These are phyloP conservation scores for Eilema sororculum DNA, from an alignment of 2,888 invertebrate species.

Conservation along the genomic window DNA sequence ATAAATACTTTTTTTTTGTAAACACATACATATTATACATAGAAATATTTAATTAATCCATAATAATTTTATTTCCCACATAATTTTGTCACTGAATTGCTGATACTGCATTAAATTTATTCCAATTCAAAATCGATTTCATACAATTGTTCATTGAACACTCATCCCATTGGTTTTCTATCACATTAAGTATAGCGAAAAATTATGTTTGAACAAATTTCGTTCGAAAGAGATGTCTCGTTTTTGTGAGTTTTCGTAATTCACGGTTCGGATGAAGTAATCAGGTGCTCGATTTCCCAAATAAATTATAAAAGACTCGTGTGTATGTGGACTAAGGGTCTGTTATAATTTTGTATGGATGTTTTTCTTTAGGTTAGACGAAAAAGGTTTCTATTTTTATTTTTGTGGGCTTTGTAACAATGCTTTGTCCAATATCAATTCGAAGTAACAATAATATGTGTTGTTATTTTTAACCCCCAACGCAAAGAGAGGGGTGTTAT, in stretches of 20 bases:
- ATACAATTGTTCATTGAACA: neutral
- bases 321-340: neutral
- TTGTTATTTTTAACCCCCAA: neutral
- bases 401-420: neutral
- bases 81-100: neutral
- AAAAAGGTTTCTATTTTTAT: neutral
- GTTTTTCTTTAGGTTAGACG: neutral
- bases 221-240: neutral
- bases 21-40: no score
- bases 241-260: neutral
- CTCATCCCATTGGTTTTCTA: neutral
- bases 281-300: slow-evolving; percentile 4
- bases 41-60: no score
- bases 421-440: neutral
- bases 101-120: neutral
- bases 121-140: neutral
- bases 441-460: neutral
- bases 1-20: no score
- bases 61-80: no score
- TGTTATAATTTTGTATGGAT: neutral
- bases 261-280: neutral
- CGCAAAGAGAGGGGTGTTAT: no score
- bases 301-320: slow-evolving; percentile 3
- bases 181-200: neutral
- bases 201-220: neutral